Conservation (phyloP, 2,797 vertebrate genomes). For the Poeciliopsis presidionis region DNA sequence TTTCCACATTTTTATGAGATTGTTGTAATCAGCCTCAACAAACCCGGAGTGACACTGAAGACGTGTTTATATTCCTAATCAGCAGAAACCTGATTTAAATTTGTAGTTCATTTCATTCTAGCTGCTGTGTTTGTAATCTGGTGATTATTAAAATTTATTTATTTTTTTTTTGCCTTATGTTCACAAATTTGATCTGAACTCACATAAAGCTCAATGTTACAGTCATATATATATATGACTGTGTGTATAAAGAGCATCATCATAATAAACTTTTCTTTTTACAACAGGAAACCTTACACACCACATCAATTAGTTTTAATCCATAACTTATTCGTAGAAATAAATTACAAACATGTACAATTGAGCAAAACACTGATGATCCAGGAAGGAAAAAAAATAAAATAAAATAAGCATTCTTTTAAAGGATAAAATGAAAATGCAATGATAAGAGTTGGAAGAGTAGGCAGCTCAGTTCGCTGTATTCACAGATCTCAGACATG, state of each 20-base stretch:
- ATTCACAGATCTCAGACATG: conserved; percentile 51
- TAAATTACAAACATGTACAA: conserved; percentile 74
- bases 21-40: conserved; percentile 2
- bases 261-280: conserved; percentile 12
- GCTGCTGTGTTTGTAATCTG: background rate
- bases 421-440: conserved; percentile 16
- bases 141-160: background rate
- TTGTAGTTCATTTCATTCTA: background rate
- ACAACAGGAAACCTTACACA: conserved; percentile 32
- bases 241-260: background rate
- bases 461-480: conserved; percentile 23
- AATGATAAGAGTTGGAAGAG: conserved; percentile 15
- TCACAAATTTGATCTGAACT: conserved; percentile 1
- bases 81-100: background rate
- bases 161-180: background rate
- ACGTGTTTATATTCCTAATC: conserved; percentile 6
- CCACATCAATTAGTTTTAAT: conserved; percentile 25
- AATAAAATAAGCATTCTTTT: conserved; percentile 26
- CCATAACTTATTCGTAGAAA: conserved; percentile 56
- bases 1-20: background rate
- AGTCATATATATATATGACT: no score
- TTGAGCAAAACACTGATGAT: conserved; percentile 40
- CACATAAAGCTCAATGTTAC: background rate
- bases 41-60: conserved; percentile 5
- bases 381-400: conserved; percentile 25